Conservation (phyloP, 2,113 vertebrate species). For the Hippopotamus amphibius region DNA sequence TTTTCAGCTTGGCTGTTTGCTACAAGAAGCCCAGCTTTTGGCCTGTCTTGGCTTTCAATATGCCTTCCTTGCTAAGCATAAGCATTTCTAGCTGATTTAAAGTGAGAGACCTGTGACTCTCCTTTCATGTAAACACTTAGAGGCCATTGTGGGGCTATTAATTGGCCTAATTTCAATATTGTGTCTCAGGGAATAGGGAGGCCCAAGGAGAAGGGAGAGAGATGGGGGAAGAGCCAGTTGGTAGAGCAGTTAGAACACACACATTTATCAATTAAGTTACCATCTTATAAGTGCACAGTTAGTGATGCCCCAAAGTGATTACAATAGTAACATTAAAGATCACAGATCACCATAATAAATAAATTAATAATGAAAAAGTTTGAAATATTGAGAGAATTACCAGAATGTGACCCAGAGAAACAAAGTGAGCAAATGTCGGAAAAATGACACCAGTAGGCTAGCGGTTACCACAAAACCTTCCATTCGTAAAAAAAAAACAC, state of each 20-base stretch:
- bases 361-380: background rate
- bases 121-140: background rate
- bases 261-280: background rate
- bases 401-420: background rate
- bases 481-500: rapidly evolving
- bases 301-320: background rate
- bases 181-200: background rate
- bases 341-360: background rate
- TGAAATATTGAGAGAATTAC: background rate
- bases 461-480: background rate
- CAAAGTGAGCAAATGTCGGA: background rate
- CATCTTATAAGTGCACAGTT: background rate
- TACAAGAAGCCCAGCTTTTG: background rate
- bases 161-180: background rate
- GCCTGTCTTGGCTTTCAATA: background rate
- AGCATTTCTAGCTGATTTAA: background rate
- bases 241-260: background rate
- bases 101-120: background rate
- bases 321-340: background rate
- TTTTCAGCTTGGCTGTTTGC: background rate
- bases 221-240: background rate
- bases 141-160: background rate
- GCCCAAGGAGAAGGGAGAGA: background rate
- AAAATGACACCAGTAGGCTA: background rate
- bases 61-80: background rate